phyloP scores from a whole-genome alignment of 2,888 invertebrate genomes.

The Tipula unca region DNA sequence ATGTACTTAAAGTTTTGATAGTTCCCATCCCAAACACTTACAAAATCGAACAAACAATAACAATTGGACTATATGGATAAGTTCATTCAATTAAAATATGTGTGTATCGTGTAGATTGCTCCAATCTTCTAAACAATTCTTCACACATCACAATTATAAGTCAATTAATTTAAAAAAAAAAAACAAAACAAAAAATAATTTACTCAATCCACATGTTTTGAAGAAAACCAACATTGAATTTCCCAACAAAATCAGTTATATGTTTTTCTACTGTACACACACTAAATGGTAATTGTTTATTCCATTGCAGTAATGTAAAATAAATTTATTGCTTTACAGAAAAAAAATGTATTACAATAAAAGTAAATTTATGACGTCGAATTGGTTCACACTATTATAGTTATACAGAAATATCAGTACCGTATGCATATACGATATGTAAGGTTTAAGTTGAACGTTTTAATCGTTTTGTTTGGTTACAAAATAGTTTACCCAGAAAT shows the following conservation, averaged over 20 bases:
- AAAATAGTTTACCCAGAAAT: too few relatives aligned
- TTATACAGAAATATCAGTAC: too few relatives aligned
- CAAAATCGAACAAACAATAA: neutral
- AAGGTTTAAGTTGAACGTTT: neutral
- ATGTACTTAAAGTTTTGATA: neutral
- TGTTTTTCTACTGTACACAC: neutral
- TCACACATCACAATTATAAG: slow-evolving; percentile 2
- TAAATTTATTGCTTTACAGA: neutral
- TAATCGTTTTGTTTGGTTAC: neutral
- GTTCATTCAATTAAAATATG: neutral
- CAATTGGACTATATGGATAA: neutral
- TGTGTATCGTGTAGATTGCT: neutral
- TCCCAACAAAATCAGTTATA: neutral
- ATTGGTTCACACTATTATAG: neutral
- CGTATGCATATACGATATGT: neutral
- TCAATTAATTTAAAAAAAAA: neutral
- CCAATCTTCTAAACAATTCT: neutral
- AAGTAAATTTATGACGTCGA: neutral
- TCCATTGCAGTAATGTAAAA: neutral
- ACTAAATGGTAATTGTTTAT: neutral
- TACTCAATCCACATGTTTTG: neutral
- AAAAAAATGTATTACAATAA: neutral
- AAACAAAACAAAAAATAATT: neutral
- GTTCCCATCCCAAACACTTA: neutral
- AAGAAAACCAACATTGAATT: neutral